Base-by-base conservation (phyloP, 2,113 vertebrate species). In the Catharus minimus region DNA sequence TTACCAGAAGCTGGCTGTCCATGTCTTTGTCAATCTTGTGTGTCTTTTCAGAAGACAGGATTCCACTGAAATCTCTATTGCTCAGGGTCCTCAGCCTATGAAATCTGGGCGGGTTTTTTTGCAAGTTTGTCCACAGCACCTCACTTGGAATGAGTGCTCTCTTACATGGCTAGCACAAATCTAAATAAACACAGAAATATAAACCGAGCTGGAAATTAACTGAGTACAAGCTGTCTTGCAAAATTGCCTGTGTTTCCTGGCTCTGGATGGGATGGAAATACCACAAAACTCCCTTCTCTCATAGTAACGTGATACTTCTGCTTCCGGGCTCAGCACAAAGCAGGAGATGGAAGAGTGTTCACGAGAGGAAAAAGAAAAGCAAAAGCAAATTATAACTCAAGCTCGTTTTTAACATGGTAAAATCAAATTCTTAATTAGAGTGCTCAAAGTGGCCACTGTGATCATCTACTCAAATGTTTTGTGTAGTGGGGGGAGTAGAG, bases 171-270 rank as follows among this genome's bases (percentile, higher is more conserved):
- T 86, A 93, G 68, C 61, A 86, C 49, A 64, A 81, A 86, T 72
- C 74, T 75, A 93, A 95, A 84, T 90, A 96, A 95, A 92, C 81
- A 90, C 62, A 91, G 82, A 92, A 93, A 88, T 82, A 80, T 33
- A 95, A 96, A 95, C 88, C 13, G 27, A 92, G 74, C 74, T 96
- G 92, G 95, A 95, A 93, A 93, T 82, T 90, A 95, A 95, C 95
- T 89, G 93, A 95, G 90, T 76, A 93, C 81, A 87, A 68, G 58
- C 81, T 64, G 90, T 93, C 95, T 95, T 95, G 95, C 93, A 95
- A 93, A 95, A 94, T 52, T 95, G 93, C 87, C 86, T 86, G 77
- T 88, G 88, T 89, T 95, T 95, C 80, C 95, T 95, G 90, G 86
- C 95, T 90, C 90, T 88, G 83, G 66, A 94, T 73, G 71, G 93